These are phyloP conservation scores for Paedocypris micromegethes DNA, from an alignment of 2,797 vertebrate genomes.

Conservation along the genomic window DNA sequence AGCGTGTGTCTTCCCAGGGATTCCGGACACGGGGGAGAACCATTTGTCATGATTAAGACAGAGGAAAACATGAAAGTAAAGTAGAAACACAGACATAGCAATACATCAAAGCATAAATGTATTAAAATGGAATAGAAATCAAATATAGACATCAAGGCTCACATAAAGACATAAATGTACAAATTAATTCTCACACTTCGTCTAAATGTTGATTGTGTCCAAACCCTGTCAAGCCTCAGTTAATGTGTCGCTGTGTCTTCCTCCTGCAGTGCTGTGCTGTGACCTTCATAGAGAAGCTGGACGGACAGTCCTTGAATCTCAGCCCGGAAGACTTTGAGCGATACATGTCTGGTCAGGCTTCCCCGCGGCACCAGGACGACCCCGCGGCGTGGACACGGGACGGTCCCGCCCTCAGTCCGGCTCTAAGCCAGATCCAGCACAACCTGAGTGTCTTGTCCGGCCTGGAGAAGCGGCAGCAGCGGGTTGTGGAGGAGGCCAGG, in stretches of 20 bases:
- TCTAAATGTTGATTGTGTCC: no score
- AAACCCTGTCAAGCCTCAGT: no score
- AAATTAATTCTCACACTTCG: no score
- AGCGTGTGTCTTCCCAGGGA: no score
- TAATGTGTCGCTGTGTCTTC: no score
- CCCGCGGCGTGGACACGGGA: slow-evolving; percentile 66
- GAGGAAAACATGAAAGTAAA: no score
- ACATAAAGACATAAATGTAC: no score
- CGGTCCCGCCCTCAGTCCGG: slow-evolving; percentile 54
- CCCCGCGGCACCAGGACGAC: slow-evolving; percentile 75
- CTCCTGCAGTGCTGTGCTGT: slow-evolving; percentile 84
- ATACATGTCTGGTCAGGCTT: slow-evolving; percentile 90
- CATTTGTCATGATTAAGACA: no score
- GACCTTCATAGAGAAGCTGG: slow-evolving; percentile 95
- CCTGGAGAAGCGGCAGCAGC: slow-evolving; percentile 79
- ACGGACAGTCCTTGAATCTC: slow-evolving; percentile 90
- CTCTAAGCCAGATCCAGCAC: slow-evolving; percentile 76
- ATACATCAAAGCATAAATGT: no score
- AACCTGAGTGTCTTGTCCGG: slow-evolving; percentile 83
- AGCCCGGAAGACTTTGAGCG: slow-evolving; percentile 91
- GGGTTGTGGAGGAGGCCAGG: slow-evolving; percentile 76
- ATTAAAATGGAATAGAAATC: background rate
- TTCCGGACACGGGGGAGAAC: no score
- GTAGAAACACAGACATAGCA: no score
- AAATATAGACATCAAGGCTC: background rate